Base-by-base conservation (phyloP, 2,888 invertebrate species). In the Dasysyrphus albostriatus region DNA sequence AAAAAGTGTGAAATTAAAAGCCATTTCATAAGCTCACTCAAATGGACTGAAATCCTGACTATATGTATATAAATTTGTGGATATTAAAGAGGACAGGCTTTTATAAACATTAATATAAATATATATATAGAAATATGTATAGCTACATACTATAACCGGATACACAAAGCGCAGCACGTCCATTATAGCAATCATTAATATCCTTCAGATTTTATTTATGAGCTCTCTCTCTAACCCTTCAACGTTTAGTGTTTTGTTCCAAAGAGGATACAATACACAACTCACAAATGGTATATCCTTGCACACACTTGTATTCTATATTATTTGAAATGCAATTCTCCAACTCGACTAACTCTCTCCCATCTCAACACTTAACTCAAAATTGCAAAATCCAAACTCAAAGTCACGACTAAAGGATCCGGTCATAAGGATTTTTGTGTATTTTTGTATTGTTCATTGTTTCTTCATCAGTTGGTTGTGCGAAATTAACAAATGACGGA, bases 151-250 rank as follows among this genome's bases (percentile, higher is more conserved):
- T 14, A 32, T 5, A 34, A n/a, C 59, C 72, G 51, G 49, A 72
- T 70, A 44, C 19, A 70, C 61, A 83, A 77, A 77, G 81, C 77
- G 54, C 74, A 77, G 77, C 76, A 77, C 77, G 81, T 85, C 82
- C 82, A 85, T 81, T 85, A 74, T 74, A 63, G 63, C 37, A 77
- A 85, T 81, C 85, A 85, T 85, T 85, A 85, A 85, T 85, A 85
- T 76, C 82, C 77, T 85, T 85, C 85, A 85, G 77, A 85, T 74
- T 74, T 75, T 85, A 85, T 85, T 85, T 85, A 85, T 85, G 85
- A 85, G 81, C 69, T 69, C 58, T 58, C 32, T 34, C 58, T 58
- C 54, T 59, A 80, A 76, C 70, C 63, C 79, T 79, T 79, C 58
- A 70, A 37, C 49, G 14, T 34, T 58, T 61, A 69, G 49, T 69